Base-by-base conservation (phyloP, 2,113 vertebrate species). In the Hystrix brachyura region DNA sequence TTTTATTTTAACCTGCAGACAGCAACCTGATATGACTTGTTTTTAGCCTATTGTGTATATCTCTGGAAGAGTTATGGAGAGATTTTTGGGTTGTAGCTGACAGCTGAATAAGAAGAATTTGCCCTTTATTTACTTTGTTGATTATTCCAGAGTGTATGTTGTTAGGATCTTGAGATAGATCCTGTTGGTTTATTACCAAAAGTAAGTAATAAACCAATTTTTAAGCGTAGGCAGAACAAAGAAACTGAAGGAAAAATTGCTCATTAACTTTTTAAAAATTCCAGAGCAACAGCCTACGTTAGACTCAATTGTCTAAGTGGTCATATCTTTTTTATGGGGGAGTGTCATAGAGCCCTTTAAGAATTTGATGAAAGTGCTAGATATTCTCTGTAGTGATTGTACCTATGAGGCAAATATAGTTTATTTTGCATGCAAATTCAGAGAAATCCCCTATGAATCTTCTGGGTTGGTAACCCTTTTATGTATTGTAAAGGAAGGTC, bases 341-440 rank as follows among this genome's bases (percentile, higher is more conserved):
- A 2, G 14, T 17, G 29, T 76, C 74, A 90, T 15, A 62, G 27
- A 25, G 17, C 27, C 43, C 74, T 93, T 87, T 82, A 60, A 71
- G 80, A 87, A 87, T 64, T 32, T 60, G 46, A 91, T 83, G 32
- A 67, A 85, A 62, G 59, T 78, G 17, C 7, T 90, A 71, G 19
- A 72, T 72, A 34, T 78, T 78, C 67, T 78, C 46, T 71, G 13
- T 51, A 46, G 27, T 57, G n/a, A 51, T 86, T 71, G n/a, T 38
- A 51, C 69, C 80, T 43, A 51, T 51, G 19, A 94, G 25, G 32
- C 10, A 32, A 46, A 69, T 1, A 38, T 46, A 82, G 46, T 89
- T 92, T 62, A 64, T 82, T 74, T 96, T 86, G 38, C 27, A 71
- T 64, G n/a, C n/a, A 76, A 87, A 92, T 76, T 95, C 29, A 81